Conservation (phyloP, 2,888 invertebrate species). For the Orthosia gothica region DNA sequence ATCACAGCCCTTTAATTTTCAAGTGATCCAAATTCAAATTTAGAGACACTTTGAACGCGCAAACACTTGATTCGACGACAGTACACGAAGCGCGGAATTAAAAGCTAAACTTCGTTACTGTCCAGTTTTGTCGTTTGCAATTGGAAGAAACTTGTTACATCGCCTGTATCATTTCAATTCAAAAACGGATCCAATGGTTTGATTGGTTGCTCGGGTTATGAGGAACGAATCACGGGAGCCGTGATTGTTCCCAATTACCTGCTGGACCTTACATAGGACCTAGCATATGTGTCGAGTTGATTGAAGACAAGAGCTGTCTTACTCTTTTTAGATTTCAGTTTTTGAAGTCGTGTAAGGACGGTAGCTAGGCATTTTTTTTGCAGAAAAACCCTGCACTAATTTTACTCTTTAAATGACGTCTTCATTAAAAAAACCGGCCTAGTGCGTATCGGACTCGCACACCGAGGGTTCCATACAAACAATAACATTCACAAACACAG, state of each 20-base stretch:
- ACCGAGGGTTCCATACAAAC: no score
- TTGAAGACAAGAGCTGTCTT: conserved; percentile 39
- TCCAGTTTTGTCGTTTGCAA: conserved; percentile 87
- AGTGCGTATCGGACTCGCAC: no score
- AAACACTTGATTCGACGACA: conserved; percentile 61
- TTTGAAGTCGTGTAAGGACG: neutral
- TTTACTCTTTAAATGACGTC: no score
- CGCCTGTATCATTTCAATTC: conserved; percentile 89
- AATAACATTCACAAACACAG: no score
- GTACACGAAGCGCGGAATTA: conserved; percentile 83
- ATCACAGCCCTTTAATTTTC: neutral
- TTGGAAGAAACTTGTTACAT: conserved; percentile 90
- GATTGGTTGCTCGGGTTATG: conserved; percentile 86
- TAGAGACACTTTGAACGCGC: conserved; percentile 22
- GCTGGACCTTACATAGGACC: conserved; percentile 37
- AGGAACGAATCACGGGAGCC: conserved; percentile 76
- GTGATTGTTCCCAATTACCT: conserved; percentile 77
- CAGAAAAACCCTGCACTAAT: no score
- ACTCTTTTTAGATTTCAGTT: conserved; percentile 39
- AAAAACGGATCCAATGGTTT: conserved; percentile 87
- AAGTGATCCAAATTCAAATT: conserved; percentile 37
- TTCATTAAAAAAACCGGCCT: no score
- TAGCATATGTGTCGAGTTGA: conserved; percentile 27
- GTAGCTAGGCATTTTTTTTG: no score
- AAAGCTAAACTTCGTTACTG: conserved; percentile 89